Percentiles rank a stretch among this genome's conserved stretches.
phyloP scores from a whole-genome alignment of 2,113 vertebrate species.

The Charadrius vociferus region DNA sequence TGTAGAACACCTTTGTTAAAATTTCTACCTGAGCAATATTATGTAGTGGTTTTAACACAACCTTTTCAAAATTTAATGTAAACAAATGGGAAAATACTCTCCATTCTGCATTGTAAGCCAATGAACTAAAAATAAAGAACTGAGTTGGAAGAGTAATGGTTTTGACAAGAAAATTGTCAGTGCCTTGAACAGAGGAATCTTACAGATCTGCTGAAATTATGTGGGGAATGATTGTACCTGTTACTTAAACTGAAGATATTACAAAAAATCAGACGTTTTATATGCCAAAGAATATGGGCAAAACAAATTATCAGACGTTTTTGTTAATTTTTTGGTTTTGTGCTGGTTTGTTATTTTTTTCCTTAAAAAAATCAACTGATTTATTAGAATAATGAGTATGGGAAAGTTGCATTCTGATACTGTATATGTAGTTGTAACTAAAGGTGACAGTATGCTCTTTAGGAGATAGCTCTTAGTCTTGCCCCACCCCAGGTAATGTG shows the following conservation, averaged over 20 bases:
- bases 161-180: constrained; percentile 18
- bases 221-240: not conserved
- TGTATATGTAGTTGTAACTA: not conserved
- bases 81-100: not conserved
- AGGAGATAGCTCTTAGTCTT: not conserved
- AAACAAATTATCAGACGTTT: not conserved
- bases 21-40: not conserved
- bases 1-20: not conserved
- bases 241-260: not conserved
- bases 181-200: not conserved
- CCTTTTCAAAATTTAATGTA: not conserved
- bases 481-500: accelerated
- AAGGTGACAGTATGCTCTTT: not conserved
- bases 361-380: not conserved
- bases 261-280: not conserved
- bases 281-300: not conserved
- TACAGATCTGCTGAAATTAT: not conserved
- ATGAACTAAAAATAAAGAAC: not conserved
- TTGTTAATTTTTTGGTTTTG: not conserved
- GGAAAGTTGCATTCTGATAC: not conserved
- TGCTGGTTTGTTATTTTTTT: not conserved
- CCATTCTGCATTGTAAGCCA: not conserved
- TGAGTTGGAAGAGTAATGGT: not conserved
- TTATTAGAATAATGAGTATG: not conserved
- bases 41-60: not conserved